Percentiles rank a stretch among this genome's conserved stretches.
Conservation (phyloP, 2,797 vertebrate genomes). For the Helicolenus hilgendorfi region DNA sequence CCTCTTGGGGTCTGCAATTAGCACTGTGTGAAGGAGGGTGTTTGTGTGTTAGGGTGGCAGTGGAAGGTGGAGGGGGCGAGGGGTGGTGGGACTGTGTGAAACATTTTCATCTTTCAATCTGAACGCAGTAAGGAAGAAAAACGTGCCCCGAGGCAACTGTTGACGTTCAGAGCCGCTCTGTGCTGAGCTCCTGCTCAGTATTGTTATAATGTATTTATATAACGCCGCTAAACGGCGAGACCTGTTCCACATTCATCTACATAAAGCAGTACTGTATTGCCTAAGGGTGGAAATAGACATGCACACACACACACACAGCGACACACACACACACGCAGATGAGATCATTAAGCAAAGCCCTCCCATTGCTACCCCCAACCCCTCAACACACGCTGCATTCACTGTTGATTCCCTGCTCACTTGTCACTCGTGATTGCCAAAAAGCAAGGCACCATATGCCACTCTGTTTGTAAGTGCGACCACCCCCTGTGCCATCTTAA, state of each 20-base stretch:
- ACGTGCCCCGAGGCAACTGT: constrained; percentile 93
- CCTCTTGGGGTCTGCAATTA: constrained; percentile 94
- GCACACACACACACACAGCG: constrained; percentile 27
- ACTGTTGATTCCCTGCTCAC: constrained; percentile 90
- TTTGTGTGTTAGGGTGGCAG: constrained; percentile 31
- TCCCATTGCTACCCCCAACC: constrained; percentile 80
- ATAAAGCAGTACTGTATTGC: constrained; percentile 95
- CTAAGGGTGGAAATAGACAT: constrained; percentile 86
- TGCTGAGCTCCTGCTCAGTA: constrained; percentile 68
- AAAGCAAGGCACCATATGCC: constrained; percentile 94
- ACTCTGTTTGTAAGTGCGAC: constrained; percentile 88
- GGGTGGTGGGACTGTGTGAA: constrained; percentile 87
- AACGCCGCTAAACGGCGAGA: constrained; percentile 94
- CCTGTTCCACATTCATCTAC: constrained; percentile 96
- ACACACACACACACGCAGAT: constrained; percentile 62
- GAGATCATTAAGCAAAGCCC: constrained; percentile 93
- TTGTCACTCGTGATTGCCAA: constrained; percentile 93
- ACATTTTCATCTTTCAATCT: constrained; percentile 94
- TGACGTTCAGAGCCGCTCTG: constrained; percentile 91
- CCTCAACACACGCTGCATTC: constrained; percentile 68
- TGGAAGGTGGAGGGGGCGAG: constrained; percentile 26
- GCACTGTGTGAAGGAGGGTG: constrained; percentile 73
- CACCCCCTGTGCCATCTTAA: constrained; percentile 71
- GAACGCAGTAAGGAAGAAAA: constrained; percentile 82
- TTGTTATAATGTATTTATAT: constrained; percentile 90